Evolutionary conservation across 2,888 invertebrate genomes (phyloP).

Genomic region (Schizaphis graminum): DNA sequence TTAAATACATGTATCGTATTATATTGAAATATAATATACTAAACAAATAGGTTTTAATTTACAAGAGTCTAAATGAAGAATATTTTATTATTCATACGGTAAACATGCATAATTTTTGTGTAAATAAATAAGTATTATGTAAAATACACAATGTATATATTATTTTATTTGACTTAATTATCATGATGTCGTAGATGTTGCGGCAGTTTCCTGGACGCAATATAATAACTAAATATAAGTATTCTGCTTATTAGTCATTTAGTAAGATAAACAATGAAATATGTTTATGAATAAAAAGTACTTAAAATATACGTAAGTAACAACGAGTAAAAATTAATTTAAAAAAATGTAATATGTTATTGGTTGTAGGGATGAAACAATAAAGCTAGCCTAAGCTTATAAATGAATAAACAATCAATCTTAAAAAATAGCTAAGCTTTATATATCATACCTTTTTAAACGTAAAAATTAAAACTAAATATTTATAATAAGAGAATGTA

Average conservation of each 20-base stretch:
- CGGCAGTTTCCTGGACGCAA: neutral
- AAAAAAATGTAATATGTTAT: neutral
- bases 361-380: neutral
- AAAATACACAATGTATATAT: neutral
- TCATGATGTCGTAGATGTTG: neutral
- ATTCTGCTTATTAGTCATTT: neutral
- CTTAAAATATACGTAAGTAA: neutral
- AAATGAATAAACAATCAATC: constrained; percentile 25
- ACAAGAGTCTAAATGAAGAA: neutral
- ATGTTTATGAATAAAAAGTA: neutral
- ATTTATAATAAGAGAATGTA: neutral
- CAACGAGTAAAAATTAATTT: neutral
- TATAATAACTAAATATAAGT: neutral
- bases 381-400: neutral
- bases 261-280: constrained; percentile 2
- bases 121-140: constrained; percentile 5
- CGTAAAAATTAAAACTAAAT: neutral
- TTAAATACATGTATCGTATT: neutral
- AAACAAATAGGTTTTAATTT: neutral
- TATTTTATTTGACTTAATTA: neutral
- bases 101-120: neutral
- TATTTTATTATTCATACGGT: neutral
- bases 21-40: neutral
- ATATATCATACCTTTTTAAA: neutral
- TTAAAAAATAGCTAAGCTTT: neutral